Percentiles rank a stretch among this genome's conserved stretches.
These are phyloP conservation scores for Ichneumoninae sp. DNA, from an alignment of 2,888 invertebrate genomes.

Conservation along the genomic window DNA sequence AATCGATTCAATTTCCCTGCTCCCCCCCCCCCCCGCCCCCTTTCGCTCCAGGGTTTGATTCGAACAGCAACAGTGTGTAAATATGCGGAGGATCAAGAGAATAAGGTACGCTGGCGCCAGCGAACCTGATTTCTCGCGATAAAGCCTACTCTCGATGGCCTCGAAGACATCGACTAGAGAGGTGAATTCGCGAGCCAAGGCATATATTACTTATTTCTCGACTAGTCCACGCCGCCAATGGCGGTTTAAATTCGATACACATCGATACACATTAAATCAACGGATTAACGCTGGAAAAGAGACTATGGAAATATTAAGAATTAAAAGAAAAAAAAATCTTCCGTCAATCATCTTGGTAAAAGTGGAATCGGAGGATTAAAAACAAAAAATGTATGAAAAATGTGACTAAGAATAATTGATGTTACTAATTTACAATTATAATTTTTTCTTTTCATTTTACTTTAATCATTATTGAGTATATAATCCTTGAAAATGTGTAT, in stretches of 20 bases:
- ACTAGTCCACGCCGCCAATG: not conserved
- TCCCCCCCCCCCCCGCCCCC: not conserved
- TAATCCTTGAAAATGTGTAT: not conserved
- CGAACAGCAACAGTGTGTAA: slow-evolving; percentile 31
- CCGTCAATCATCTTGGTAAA: no score
- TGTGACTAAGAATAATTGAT: not conserved
- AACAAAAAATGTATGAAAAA: not conserved
- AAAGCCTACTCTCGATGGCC: slow-evolving; percentile 19
- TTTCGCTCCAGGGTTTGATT: slow-evolving; percentile 2
- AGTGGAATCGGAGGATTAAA: not conserved
- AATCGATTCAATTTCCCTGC: slow-evolving; percentile 23
- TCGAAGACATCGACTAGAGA: slow-evolving; percentile 22
- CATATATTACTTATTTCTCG: not conserved
- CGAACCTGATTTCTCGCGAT: slow-evolving; percentile 24
- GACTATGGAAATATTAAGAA: not conserved
- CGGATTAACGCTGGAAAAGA: slow-evolving; percentile 3
- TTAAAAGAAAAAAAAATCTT: not conserved
- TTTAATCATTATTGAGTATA: not conserved
- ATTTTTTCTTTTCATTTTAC: not conserved
- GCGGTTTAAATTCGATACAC: not conserved
- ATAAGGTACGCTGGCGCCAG: not conserved
- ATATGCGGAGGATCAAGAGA: slow-evolving; percentile 16
- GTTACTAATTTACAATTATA: not conserved
- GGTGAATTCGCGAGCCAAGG: slow-evolving; percentile 1
- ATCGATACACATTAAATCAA: not conserved